These are phyloP conservation scores for Tolypeutes matacus DNA, from an alignment of 2,797 vertebrate species.

Conservation along the genomic window DNA sequence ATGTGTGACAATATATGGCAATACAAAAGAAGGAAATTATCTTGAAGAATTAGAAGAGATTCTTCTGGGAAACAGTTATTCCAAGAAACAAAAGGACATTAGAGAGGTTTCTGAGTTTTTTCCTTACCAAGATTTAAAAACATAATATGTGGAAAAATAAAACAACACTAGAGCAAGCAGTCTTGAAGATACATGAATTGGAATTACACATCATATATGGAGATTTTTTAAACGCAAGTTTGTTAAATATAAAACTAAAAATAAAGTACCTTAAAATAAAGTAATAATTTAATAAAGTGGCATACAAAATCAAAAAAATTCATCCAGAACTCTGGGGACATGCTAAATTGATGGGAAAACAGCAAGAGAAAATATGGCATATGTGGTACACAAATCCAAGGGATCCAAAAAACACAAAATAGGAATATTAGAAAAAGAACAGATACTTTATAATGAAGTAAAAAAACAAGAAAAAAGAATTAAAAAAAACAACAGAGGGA, in stretches of 20 bases:
- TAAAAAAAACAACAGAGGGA: not conserved
- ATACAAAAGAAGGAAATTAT: not conserved
- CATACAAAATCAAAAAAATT: not conserved
- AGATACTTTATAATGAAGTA: not conserved
- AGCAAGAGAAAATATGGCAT: not conserved
- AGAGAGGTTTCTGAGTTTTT: not conserved
- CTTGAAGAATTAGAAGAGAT: constrained; percentile 23
- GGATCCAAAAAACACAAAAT: not conserved
- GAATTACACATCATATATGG: not conserved
- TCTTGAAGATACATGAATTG: not conserved
- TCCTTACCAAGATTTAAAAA: not conserved
- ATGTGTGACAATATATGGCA: not conserved
- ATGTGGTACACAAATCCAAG: not conserved
- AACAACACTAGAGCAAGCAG: not conserved
- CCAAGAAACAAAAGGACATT: not conserved
- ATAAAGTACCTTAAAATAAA: not conserved
- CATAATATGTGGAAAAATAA: not conserved
- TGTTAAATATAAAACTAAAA: not conserved
- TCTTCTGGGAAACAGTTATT: not conserved
- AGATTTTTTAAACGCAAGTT: not conserved
- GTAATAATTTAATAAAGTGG: not conserved
- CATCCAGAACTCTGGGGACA: not conserved
- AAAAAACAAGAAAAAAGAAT: not conserved
- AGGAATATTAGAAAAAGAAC: not conserved
- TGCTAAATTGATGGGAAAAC: not conserved